Conservation (phyloP, 1,140 invertebrate species). For the Camponotus floridanus region DNA sequence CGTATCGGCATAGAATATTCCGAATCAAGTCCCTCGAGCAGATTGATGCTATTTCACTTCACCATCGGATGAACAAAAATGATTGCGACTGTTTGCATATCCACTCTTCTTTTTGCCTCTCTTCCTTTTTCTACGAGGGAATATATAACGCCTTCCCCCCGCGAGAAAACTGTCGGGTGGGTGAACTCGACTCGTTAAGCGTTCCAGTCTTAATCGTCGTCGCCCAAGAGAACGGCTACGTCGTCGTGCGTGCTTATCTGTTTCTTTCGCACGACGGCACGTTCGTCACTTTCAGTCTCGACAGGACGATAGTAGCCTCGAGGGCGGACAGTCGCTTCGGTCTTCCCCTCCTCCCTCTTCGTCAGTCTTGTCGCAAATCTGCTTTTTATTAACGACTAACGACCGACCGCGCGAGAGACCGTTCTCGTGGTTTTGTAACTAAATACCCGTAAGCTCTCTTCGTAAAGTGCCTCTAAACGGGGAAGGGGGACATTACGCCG, state of each 20-base stretch:
- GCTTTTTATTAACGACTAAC: conserved; percentile 60
- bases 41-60: conserved; percentile 33
- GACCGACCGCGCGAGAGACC: conserved; percentile 32
- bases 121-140: background rate
- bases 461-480: conserved; percentile 44
- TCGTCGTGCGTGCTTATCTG: conserved; percentile 42
- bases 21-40: conserved; percentile 33
- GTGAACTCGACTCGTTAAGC: conserved; percentile 17
- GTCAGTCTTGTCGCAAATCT: conserved; percentile 26
- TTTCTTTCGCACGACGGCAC: conserved; percentile 43
- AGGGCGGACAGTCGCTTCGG: background rate
- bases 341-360: background rate
- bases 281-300: conserved; percentile 33
- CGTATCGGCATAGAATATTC: conserved; percentile 48
- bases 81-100: conserved; percentile 17
- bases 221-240: background rate
- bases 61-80: background rate
- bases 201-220: conserved; percentile 1
- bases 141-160: background rate
- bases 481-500: conserved; percentile 12
- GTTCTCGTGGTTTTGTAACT: conserved; percentile 48
- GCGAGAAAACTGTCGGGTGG: background rate
- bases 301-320: conserved; percentile 19
- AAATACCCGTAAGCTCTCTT: conserved; percentile 55
- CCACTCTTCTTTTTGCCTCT: background rate